Evolutionary conservation across 2,113 vertebrate genomes (phyloP), one percentile per base, ranked within the genome.

Genomic region (Lanius collurio): DNA sequence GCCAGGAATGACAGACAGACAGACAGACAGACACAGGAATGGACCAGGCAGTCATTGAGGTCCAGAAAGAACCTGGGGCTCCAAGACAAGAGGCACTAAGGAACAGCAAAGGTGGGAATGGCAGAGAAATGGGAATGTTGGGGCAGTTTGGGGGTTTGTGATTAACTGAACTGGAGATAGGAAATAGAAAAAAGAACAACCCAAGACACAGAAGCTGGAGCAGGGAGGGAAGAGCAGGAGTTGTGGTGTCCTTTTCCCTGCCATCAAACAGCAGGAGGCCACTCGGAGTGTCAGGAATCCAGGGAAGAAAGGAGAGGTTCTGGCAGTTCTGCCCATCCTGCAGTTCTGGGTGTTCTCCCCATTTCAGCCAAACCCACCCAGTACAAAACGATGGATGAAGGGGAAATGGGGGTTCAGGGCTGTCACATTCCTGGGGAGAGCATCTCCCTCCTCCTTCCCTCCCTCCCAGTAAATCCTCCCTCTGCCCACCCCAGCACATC

Each of bases 401-500:
- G 77, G 62, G 46, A 6, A 19, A 12, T 4, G 35, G 14, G 18
- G 65, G 5, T 9, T 55, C 39, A 23, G 64, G 60, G 64, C 65
- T 37, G 9, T 9, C 37, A n/a, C 4, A 2, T 13, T 19, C 49
- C 11, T 20, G 37, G 39, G 63, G 49, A 8, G 28, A 42, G 39
- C 1, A 0, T 13, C 71, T 67, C 65, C 73, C 44, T 46, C 44
- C 47, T 62, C 52, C 63, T 60, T n/a, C 33, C 13, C 2, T 13
- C 19, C 42, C 70, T 23, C 37, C 14, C 62, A 1, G 5, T 4
- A 8, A 35, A 35, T 18, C 6, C 55, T 15, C 49, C 4, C 55
- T 28, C 13, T 33, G 2, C 39, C 64, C 57, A 1, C 10, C 52
- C 28, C 80, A 31, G 41, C 73, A 13, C 0, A 3, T 10, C 28